Base-by-base conservation (phyloP, 2,888 invertebrate species). In the Eumerus sabulonum region DNA sequence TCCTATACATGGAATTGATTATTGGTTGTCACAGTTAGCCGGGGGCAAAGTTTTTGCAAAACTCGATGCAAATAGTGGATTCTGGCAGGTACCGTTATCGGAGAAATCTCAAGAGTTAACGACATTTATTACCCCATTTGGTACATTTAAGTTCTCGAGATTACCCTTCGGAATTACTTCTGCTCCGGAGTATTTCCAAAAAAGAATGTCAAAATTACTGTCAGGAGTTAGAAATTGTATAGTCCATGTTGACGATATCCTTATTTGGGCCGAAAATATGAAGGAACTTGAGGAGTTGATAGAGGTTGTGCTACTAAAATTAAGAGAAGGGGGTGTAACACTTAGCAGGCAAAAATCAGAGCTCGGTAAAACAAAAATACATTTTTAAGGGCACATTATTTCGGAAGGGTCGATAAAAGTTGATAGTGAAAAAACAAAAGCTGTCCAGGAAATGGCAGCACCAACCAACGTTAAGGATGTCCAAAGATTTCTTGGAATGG, bases 11-110 rank as follows among this genome's bases (percentile, higher is more conserved):
- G 40, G 40, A 1, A 19, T 59, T 11, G 57, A 60, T n/a, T 48
- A 70, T 36, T 63, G 17, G n/a, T 14, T 71, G 3, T 54, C 54
- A n/a, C 70, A 70, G n/a, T 38, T 68, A 35, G 14, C 57, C 4
- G 51, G 51, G 12, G 68, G 18, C 0, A 59, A 59, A n/a, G 27
- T 44, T 59, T 67, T 66, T 16, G n/a, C 42, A 17, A 56, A 67
- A 5, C 35, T n/a, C n/a, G n/a, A n/a, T n/a, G n/a, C n/a, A n/a
- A n/a, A n/a, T n/a, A n/a, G 45, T 18, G 59, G 36, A n/a, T 59
- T 59, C 9, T 59, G 50, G 50, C 62, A 62, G 27, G 13, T 62
- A 0, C 40, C 35, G 9, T 42, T 60, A 18, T 14, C 60, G 11
- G 18, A 47, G 36, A 16, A 47, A 16, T 62, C 48, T 1, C 48